Evolutionary conservation across 2,113 vertebrate species (phyloP).

Genomic region (Martes martes): DNA sequence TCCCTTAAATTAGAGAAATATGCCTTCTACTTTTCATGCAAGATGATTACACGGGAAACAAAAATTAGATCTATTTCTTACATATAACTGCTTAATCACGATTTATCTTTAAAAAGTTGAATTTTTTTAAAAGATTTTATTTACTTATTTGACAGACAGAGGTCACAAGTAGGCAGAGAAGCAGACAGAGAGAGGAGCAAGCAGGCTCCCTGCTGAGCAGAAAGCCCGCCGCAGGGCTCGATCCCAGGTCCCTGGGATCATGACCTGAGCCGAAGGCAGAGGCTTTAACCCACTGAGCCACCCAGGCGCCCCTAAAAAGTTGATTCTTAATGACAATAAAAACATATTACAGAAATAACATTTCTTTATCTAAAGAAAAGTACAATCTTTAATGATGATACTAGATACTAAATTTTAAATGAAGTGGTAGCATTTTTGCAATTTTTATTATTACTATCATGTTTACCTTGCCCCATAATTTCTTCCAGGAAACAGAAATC

Average conservation of each 20-base stretch:
- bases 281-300: too few relatives aligned
- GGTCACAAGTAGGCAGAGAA: too few relatives aligned
- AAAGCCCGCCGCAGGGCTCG: fast-evolving
- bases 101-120: background rate
- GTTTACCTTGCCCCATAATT: background rate
- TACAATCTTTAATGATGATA: background rate
- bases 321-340: slow-evolving; percentile 5
- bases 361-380: background rate
- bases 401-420: background rate
- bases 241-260: too few relatives aligned
- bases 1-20: background rate
- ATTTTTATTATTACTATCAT: background rate
- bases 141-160: too few relatives aligned
- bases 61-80: background rate
- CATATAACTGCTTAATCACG: background rate
- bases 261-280: too few relatives aligned
- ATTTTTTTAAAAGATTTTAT: background rate
- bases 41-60: background rate
- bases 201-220: too few relatives aligned
- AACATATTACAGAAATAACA: background rate
- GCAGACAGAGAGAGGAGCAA: too few relatives aligned
- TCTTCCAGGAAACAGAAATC: background rate
- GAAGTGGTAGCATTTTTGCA: background rate
- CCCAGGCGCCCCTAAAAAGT: background rate
- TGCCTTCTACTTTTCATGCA: background rate